Percentiles rank a stretch among this genome's conserved stretches.
These are phyloP conservation scores for Myotis planiceps DNA, from an alignment of 2,797 vertebrate species.

Conservation along the genomic window DNA sequence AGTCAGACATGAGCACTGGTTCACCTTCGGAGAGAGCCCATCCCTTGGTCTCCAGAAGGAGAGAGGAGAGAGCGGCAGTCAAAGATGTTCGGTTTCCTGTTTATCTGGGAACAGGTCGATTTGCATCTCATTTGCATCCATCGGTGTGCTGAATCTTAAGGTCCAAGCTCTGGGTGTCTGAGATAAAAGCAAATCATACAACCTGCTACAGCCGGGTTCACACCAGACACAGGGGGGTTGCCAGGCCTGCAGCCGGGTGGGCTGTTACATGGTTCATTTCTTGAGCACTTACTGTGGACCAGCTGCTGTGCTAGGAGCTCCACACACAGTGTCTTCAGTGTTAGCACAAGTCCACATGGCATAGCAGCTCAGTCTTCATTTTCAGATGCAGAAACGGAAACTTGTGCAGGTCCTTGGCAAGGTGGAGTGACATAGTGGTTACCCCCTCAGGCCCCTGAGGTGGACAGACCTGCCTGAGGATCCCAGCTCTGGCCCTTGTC, in stretches of 20 bases:
- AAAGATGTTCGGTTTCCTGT: neutral
- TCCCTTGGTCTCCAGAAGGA: neutral
- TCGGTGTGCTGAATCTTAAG: neutral
- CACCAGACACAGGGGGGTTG: rapidly evolving
- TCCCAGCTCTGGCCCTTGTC: neutral
- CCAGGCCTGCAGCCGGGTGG: neutral
- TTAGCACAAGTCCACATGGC: rapidly evolving
- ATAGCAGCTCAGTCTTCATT: neutral
- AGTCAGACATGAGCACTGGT: neutral
- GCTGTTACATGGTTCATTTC: neutral
- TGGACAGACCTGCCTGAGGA: neutral
- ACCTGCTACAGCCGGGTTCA: neutral
- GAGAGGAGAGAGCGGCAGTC: neutral
- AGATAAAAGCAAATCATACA: neutral
- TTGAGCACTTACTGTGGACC: neutral
- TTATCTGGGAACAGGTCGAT: neutral
- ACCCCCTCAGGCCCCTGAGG: neutral
- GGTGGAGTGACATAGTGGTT: rapidly evolving
- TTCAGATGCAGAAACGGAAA: neutral
- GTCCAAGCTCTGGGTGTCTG: neutral
- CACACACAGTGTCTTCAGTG: rapidly evolving
- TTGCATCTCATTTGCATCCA: conserved; percentile 47
- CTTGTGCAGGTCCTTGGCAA: rapidly evolving
- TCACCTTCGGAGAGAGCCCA: neutral
- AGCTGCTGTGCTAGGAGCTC: neutral